A percentile compares a stretch with the other conserved stretches of the same genome.
Evolutionary conservation across 2,797 vertebrate species (phyloP).

Genomic region (Sebastes matsubarae): DNA sequence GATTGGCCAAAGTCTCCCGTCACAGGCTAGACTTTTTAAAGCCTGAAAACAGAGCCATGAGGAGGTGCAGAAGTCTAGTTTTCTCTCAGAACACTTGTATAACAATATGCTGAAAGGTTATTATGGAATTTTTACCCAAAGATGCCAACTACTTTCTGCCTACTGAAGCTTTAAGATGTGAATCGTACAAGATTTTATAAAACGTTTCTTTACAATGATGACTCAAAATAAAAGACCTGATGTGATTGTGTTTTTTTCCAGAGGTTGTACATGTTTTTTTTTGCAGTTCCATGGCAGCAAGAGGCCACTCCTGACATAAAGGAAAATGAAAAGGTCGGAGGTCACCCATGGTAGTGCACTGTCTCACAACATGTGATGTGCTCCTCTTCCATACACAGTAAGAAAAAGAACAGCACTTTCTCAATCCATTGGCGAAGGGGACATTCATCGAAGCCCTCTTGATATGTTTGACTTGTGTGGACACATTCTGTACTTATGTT

Average conservation of each 20-base stretch:
- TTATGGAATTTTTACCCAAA: too few species aligned
- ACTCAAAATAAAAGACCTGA: background rate
- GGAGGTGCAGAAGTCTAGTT: too few species aligned
- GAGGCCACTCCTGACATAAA: conserved; percentile 42
- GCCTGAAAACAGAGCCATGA: too few species aligned
- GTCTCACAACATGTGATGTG: conserved; percentile 40
- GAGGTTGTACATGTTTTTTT: conserved; percentile 1
- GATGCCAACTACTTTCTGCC: too few species aligned
- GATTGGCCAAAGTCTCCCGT: too few species aligned
- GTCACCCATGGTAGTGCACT: conserved; percentile 11
- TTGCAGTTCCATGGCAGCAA: conserved; percentile 27
- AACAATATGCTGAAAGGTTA: too few species aligned
- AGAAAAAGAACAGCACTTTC: background rate
- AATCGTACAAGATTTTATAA: conserved; percentile 3
- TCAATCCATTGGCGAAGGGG: background rate
- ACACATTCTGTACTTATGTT: conserved; percentile 39
- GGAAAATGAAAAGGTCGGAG: conserved; percentile 40
- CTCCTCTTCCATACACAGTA: conserved; percentile 2
- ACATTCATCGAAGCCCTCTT: background rate
- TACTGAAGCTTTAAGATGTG: background rate
- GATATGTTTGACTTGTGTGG: conserved; percentile 18
- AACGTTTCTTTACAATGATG: background rate
- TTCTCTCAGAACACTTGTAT: too few species aligned
- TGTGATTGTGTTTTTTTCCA: background rate
- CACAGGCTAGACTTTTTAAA: too few species aligned